phyloP scores from a whole-genome alignment of 2,888 invertebrate species.

The Cephonodes hylas region DNA sequence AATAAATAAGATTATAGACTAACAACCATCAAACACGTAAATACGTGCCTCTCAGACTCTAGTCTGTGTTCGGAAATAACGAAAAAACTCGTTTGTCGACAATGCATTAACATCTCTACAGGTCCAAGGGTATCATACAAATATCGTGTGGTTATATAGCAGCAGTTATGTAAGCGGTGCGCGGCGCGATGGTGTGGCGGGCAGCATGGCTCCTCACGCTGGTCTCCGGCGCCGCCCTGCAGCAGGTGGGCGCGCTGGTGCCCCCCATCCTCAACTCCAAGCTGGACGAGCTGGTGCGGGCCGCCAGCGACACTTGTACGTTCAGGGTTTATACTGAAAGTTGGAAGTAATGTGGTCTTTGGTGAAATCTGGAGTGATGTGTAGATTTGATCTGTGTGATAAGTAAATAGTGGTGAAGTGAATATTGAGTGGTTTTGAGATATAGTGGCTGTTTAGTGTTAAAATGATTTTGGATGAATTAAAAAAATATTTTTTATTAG shows the following conservation, averaged over 20 bases:
- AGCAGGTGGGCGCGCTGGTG: constrained; percentile 15
- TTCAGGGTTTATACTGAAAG: background rate
- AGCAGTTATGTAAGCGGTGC: constrained; percentile 10
- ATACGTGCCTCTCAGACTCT: too few species aligned
- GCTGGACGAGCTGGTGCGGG: constrained; percentile 32
- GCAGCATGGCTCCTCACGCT: background rate
- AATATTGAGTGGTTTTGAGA: too few species aligned
- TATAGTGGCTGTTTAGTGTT: too few species aligned
- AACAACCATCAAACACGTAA: too few species aligned
- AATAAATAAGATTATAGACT: too few species aligned
- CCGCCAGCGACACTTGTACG: constrained; percentile 35
- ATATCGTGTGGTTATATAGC: constrained; percentile 10
- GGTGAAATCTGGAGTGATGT: background rate
- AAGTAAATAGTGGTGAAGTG: too few species aligned
- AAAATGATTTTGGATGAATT: too few species aligned
- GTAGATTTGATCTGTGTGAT: too few species aligned
- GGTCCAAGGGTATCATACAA: constrained; percentile 21
- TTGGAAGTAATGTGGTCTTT: background rate
- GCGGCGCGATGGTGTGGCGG: background rate
- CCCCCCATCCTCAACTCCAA: constrained; percentile 25
- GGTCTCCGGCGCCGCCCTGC: background rate
- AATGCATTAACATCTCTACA: constrained; percentile 9
- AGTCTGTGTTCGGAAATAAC: background rate
- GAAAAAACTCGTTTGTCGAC: background rate
- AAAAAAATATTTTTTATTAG: too few species aligned